phyloP scores from a whole-genome alignment of 2,888 invertebrate genomes.

The Ligdia adustata region DNA sequence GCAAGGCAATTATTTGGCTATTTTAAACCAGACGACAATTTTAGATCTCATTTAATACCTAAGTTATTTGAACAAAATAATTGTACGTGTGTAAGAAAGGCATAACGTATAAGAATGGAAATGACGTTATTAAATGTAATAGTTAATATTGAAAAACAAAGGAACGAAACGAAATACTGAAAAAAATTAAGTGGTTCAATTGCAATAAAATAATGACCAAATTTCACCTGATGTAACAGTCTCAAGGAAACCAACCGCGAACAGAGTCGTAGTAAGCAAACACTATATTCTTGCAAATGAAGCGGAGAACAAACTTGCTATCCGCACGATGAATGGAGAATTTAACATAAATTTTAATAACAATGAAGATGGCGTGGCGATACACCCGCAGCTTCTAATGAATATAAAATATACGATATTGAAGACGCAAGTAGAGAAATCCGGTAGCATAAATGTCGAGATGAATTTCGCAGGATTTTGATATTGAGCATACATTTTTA shows the following conservation, averaged over 20 bases:
- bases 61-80: no score
- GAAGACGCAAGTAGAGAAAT: constrained; percentile 8
- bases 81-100: no score
- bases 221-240: not conserved
- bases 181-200: no score
- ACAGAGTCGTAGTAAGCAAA: constrained; percentile 6
- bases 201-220: no score
- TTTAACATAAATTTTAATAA: constrained; percentile 39
- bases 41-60: no score
- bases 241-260: constrained; percentile 3
- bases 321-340: constrained; percentile 24
- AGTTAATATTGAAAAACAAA: no score
- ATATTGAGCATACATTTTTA: no score
- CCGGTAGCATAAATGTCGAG: constrained; percentile 1
- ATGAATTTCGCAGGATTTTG: constrained; percentile 4
- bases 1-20: constrained; percentile 28
- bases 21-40: no score
- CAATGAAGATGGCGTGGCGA: constrained; percentile 27
- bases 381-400: constrained; percentile 27
- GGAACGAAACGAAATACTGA: no score
- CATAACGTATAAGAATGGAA: no score
- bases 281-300: constrained; percentile 31
- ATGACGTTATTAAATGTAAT: no score
- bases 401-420: constrained; percentile 31
- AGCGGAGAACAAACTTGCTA: constrained; percentile 27